Conservation (phyloP, 1,140 invertebrate species). For the Cyphomyrmex costatus region DNA sequence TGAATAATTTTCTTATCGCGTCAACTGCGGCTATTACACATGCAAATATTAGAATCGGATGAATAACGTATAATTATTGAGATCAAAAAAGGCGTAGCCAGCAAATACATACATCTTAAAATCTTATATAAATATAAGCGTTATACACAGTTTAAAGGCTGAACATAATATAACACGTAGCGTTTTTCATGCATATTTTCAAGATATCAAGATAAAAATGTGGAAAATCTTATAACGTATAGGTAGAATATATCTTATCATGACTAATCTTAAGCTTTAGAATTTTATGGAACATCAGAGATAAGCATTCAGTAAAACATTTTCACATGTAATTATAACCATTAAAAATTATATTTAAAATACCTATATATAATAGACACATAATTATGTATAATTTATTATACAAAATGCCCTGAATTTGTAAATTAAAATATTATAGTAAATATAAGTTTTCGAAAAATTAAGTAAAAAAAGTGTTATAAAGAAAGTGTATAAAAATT, state of each 20-base stretch:
- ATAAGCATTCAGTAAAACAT: neutral
- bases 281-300: neutral
- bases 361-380: neutral
- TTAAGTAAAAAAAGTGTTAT: no score
- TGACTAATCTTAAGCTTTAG: neutral
- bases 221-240: neutral
- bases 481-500: no score
- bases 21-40: neutral
- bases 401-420: no score
- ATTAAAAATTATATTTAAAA: no score
- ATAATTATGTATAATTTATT: no score
- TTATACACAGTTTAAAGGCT: neutral
- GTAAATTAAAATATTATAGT: no score
- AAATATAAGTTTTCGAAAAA: no score
- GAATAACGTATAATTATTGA: neutral
- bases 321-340: no score
- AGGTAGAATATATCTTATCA: constrained; percentile 45
- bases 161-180: neutral
- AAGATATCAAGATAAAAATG: neutral
- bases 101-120: constrained; percentile 64
- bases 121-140: no score
- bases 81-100: constrained; percentile 21
- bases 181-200: neutral
- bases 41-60: constrained; percentile 65
- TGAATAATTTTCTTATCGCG: constrained; percentile 35